Percentiles rank a stretch among this genome's conserved stretches.
Evolutionary conservation across 30 jellyfish, hydroid and myxozoan species (phyloP).

Genomic region (Turritopsis dohrnii): DNA sequence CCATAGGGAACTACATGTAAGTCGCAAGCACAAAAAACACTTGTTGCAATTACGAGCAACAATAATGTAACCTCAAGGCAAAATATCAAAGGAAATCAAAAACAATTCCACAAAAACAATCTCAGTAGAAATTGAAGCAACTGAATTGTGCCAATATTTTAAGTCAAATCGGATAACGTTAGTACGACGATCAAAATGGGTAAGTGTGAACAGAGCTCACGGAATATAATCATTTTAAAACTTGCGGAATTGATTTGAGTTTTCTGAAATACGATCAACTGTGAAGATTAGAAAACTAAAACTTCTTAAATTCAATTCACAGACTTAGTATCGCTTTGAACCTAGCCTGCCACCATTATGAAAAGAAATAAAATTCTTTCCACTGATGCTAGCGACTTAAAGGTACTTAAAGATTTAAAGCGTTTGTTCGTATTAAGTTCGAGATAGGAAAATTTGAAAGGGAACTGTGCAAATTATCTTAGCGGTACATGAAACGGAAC

Average conservation of each 20-base stretch:
- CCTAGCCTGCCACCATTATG: not conserved
- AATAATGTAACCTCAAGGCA: not conserved
- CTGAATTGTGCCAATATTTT: no score
- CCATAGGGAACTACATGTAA: not conserved
- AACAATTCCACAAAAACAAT: no score
- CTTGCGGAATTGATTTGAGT: not conserved
- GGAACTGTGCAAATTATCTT: not conserved
- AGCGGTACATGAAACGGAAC: not conserved
- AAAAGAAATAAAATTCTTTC: not conserved
- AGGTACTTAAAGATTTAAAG: not conserved
- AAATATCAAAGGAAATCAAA: no score
- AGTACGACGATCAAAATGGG: no score
- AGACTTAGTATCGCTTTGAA: not conserved
- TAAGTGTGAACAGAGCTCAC: not conserved
- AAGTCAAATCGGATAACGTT: no score
- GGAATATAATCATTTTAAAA: not conserved
- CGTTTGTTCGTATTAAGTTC: not conserved
- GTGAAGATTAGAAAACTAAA: not conserved
- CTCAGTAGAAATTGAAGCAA: no score
- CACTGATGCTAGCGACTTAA: not conserved
- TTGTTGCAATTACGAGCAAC: no score
- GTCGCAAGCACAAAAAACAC: not conserved
- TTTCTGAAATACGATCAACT: not conserved
- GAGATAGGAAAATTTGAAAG: no score
- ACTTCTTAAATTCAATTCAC: not conserved